A percentile compares a stretch with the other conserved stretches of the same genome.
Conservation (phyloP, 2,888 invertebrate genomes). For the Stenodema calcarata region DNA sequence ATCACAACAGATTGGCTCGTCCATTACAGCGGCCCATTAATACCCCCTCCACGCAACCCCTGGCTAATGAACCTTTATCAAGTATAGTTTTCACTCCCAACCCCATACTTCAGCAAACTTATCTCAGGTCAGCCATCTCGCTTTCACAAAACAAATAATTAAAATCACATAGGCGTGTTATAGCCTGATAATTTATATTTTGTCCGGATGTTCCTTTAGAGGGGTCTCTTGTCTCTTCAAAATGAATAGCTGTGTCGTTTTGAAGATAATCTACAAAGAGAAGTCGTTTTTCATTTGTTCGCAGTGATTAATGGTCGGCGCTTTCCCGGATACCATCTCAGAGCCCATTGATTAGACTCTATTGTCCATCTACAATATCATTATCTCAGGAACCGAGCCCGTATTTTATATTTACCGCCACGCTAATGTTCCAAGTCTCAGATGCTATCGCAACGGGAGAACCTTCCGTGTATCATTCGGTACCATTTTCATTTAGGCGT, state of each 20-base stretch:
- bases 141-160: conserved; percentile 37
- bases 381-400: conserved; percentile 1
- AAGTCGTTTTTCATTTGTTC: conserved; percentile 46
- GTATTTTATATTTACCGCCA: conserved; percentile 32
- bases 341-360: conserved; percentile 43
- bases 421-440: background rate
- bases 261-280: conserved; percentile 46
- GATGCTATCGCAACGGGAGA: background rate
- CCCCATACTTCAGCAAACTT: conserved; percentile 18
- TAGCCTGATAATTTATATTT: conserved; percentile 1
- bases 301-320: conserved; percentile 37
- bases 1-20: conserved; percentile 40
- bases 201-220: background rate
- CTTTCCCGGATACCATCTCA: conserved; percentile 37
- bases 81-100: conserved; percentile 31
- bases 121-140: conserved; percentile 29
- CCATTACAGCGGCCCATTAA: conserved; percentile 30
- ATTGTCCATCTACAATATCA: conserved; percentile 46
- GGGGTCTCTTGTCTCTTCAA: background rate
- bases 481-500: conserved; percentile 9
- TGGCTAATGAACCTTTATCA: conserved; percentile 32
- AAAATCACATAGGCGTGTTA: conserved; percentile 25
- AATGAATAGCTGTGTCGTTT: conserved; percentile 16
- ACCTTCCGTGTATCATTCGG: conserved; percentile 22
- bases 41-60: conserved; percentile 10